These are phyloP conservation scores for Athene noctua DNA, from an alignment of 2,113 vertebrate genomes.

Conservation along the genomic window DNA sequence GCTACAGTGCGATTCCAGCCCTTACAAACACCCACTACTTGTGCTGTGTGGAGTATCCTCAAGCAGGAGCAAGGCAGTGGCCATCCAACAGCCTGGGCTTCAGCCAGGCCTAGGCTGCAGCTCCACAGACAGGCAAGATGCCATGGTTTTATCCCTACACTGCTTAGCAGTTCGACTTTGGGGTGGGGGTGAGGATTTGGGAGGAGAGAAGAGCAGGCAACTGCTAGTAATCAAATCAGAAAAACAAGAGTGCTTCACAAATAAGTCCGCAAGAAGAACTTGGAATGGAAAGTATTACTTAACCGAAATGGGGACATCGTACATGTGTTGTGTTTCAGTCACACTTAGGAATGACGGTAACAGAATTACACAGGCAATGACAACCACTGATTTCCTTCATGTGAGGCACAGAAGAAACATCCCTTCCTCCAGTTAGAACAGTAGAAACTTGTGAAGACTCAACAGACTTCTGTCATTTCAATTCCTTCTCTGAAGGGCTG, in stretches of 20 bases:
- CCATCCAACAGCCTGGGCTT: neutral
- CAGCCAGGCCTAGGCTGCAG: neutral
- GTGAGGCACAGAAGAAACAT: neutral
- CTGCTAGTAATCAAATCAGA: neutral
- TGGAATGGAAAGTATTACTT: neutral
- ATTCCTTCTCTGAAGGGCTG: neutral
- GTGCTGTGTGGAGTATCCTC: neutral
- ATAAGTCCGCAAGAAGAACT: neutral
- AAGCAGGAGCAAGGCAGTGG: neutral
- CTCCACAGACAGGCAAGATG: neutral
- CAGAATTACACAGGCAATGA: neutral
- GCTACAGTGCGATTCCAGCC: neutral
- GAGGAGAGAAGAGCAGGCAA: neutral
- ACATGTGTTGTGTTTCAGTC: neutral
- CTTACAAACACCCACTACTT: neutral
- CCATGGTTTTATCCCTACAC: neutral
- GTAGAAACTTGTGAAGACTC: neutral
- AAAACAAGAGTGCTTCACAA: neutral
- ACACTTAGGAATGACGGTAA: neutral
- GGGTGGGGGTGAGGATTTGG: neutral
- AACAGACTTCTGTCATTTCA: neutral
- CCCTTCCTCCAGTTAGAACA: neutral
- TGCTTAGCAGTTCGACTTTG: neutral
- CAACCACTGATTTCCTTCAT: neutral
- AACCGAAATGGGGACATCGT: accelerated